Evolutionary conservation across 2,888 invertebrate species (phyloP).

Genomic region (Drosophila suboccidentalis): DNA sequence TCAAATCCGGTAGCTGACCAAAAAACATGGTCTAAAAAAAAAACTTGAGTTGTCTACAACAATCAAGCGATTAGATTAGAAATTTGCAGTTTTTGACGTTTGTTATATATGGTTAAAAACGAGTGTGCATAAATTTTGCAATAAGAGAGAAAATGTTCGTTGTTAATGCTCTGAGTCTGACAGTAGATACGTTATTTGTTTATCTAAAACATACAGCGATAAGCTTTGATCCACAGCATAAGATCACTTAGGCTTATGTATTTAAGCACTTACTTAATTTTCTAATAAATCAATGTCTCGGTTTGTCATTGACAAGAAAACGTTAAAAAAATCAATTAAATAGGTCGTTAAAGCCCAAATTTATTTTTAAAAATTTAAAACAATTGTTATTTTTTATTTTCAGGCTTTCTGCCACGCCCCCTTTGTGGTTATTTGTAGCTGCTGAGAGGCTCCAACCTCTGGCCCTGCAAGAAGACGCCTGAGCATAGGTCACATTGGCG

Average conservation of each 20-base stretch:
- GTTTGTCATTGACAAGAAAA: too few relatives aligned
- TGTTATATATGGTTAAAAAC: slow-evolving; percentile 10
- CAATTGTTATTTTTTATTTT: too few relatives aligned
- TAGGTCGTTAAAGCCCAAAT: too few relatives aligned
- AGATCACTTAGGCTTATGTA: background rate
- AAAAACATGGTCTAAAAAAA: slow-evolving; percentile 3
- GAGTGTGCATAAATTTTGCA: background rate
- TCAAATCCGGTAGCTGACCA: slow-evolving; percentile 27
- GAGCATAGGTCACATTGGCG: too few relatives aligned
- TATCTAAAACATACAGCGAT: slow-evolving; percentile 1
- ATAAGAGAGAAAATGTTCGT: background rate
- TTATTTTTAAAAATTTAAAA: too few relatives aligned
- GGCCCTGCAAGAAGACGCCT: too few relatives aligned
- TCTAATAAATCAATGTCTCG: background rate
- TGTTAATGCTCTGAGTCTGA: background rate
- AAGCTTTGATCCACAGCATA: background rate
- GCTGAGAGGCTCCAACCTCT: too few relatives aligned
- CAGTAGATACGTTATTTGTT: background rate
- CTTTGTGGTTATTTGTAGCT: too few relatives aligned
- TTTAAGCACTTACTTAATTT: background rate
- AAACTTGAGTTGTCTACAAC: slow-evolving; percentile 12
- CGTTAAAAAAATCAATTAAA: too few relatives aligned
- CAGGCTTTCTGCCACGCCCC: too few relatives aligned
- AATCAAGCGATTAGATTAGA: slow-evolving; percentile 30
- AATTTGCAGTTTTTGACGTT: slow-evolving; percentile 10